A percentile compares a stretch with the other conserved stretches of the same genome.
phyloP scores from a whole-genome alignment of 2,113 vertebrate genomes.

The Nyctereutes procyonoides region DNA sequence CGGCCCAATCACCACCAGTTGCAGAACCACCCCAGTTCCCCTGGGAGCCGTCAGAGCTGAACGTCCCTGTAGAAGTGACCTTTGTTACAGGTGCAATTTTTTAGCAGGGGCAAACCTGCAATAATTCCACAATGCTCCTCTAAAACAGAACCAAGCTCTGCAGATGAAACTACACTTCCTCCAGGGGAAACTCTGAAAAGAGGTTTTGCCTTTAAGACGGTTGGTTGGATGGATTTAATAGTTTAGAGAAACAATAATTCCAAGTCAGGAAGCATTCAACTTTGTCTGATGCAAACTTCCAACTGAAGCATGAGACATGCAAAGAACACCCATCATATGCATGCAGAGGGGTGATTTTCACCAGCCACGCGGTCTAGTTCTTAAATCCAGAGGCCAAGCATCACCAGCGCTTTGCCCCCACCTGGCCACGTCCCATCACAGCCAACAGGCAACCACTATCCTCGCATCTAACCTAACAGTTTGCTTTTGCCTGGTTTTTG shows the following conservation, averaged over 20 bases:
- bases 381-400: background rate
- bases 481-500: background rate
- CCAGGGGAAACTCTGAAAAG: background rate
- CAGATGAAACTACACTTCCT: background rate
- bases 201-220: background rate
- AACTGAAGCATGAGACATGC: background rate
- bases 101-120: background rate
- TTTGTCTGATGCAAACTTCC: background rate
- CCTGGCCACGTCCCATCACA: background rate
- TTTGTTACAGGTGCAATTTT: background rate
- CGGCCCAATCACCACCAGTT: background rate
- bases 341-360: background rate
- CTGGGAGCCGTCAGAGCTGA: background rate
- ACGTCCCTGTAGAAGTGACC: background rate
- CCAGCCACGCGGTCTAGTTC: background rate
- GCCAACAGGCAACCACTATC: background rate
- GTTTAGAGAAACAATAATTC: background rate
- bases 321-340: background rate
- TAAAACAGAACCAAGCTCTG: background rate
- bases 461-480: background rate
- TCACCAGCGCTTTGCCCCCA: accelerated
- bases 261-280: background rate
- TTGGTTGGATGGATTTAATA: background rate
- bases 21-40: background rate
- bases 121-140: background rate